Conservation (phyloP, 2,888 invertebrate species). For the Agrochola circellaris region DNA sequence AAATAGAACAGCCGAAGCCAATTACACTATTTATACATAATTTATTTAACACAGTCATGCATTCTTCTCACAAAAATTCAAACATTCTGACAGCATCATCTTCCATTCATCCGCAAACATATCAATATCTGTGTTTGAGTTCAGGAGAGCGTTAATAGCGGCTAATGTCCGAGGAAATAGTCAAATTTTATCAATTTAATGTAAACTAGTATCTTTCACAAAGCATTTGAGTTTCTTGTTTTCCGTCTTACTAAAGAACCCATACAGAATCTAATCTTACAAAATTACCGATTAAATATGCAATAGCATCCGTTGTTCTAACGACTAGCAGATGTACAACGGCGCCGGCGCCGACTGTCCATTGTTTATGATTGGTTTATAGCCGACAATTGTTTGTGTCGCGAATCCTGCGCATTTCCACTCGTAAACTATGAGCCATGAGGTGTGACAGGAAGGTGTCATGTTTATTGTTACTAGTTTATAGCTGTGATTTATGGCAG, state of each 20-base stretch:
- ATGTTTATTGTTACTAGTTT: slow-evolving; percentile 34
- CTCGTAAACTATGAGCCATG: slow-evolving; percentile 49
- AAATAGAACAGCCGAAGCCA: too few species aligned
- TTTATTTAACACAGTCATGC: too few species aligned
- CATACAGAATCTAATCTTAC: slow-evolving; percentile 8
- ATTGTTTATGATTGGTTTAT: slow-evolving; percentile 72
- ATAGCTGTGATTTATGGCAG: slow-evolving; percentile 32
- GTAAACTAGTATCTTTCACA: background rate
- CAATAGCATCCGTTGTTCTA: slow-evolving; percentile 53
- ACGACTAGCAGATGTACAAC: slow-evolving; percentile 67
- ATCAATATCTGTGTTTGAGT: too few species aligned
- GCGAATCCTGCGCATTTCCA: slow-evolving; percentile 63
- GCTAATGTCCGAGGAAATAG: too few species aligned
- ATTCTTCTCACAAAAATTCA: too few species aligned
- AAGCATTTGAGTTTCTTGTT: background rate
- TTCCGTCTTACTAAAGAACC: background rate
- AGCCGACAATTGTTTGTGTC: slow-evolving; percentile 61
- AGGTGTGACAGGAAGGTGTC: slow-evolving; percentile 47
- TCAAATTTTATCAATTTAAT: background rate
- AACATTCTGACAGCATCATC: too few species aligned
- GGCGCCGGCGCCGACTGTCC: slow-evolving; percentile 80
- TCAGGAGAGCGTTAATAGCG: too few species aligned
- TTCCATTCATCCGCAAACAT: too few species aligned
- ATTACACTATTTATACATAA: too few species aligned
- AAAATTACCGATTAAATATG: slow-evolving; percentile 39